Evolutionary conservation across 2,113 vertebrate species (phyloP), one percentile per base, ranked within the genome.

Genomic region (Fregetta grallaria): DNA sequence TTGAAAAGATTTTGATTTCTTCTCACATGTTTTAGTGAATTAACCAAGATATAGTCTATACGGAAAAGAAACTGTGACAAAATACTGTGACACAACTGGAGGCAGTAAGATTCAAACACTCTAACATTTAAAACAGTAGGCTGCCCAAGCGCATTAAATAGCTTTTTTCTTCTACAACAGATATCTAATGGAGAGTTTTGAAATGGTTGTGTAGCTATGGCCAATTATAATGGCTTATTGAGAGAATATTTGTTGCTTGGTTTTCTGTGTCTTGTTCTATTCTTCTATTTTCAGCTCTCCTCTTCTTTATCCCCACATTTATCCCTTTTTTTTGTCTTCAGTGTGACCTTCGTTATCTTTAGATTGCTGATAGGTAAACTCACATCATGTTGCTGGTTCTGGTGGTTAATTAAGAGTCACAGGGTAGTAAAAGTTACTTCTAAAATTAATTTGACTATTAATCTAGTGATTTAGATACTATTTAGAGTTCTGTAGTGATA

Each of bases 371-470:
- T 67, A 26, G 20, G 38, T 62, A 65, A 94, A 82, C 78, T 86
- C 55, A 10, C 15, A 53, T 59, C 59, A 6, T 38, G 29, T 49
- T 70, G 75, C 66, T 77, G n/a, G 50, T 73, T 71, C 75, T 66
- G 32, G 63, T 55, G 75, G 67, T 90, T 77, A 87, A 94, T 73
- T 81, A 93, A 85, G 47, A 86, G 58, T 42, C 7, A 3, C 32
- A 52, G 26, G 38, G 22, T 76, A 88, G 76, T 75, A 90, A 79
- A 76, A 79, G 49, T 58, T 38, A 61, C 80, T 62, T 77, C 25
- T 66, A 52, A 90, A 85, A 96, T 94, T 78, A 91, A 94, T 87
- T 87, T 68, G 25, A 72, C 29, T 58, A 83, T 65, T 73, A 40
- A 86, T 49, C 42, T 9, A 15, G 25, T 47, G 38, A 78, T 82